These are phyloP conservation scores for Bombus terrestris DNA, from an alignment of 1,140 invertebrate genomes.

Conservation along the genomic window DNA sequence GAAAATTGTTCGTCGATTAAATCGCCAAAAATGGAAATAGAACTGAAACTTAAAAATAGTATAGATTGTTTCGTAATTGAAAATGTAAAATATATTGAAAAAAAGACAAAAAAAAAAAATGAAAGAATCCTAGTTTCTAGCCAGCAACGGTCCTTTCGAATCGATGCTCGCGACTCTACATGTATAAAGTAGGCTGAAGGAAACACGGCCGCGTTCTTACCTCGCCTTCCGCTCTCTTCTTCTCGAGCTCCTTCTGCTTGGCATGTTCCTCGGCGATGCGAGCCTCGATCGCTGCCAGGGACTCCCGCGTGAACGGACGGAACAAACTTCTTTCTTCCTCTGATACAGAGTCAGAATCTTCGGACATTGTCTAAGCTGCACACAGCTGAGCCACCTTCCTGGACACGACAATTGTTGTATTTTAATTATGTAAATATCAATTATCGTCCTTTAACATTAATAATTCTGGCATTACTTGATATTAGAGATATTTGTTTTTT, in stretches of 20 bases:
- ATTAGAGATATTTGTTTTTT: no score
- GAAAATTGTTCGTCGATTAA: slow-evolving; percentile 16
- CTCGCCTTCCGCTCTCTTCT: slow-evolving; percentile 97
- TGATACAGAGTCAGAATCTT: slow-evolving; percentile 94
- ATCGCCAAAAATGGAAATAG: neutral
- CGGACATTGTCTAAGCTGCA: slow-evolving; percentile 89
- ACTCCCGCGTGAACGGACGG: slow-evolving; percentile 98
- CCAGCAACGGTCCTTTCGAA: slow-evolving; percentile 9
- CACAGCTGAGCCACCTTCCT: slow-evolving; percentile 82
- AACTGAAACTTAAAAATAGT: neutral
- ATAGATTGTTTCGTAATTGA: slow-evolving; percentile 5
- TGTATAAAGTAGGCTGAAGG: neutral
- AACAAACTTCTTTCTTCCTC: slow-evolving; percentile 97
- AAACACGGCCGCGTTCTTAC: slow-evolving; percentile 81
- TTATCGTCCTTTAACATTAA: neutral
- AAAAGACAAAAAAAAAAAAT: neutral
- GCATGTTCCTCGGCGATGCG: slow-evolving; percentile 97
- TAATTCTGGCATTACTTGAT: neutral
- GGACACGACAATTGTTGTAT: slow-evolving; percentile 14
- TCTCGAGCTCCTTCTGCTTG: slow-evolving; percentile 97
- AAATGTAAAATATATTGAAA: neutral
- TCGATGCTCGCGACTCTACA: slow-evolving; percentile 1
- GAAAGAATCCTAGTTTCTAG: neutral
- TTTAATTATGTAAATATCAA: neutral
- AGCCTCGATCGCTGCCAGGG: slow-evolving; percentile 95